These are phyloP conservation scores for Grammomys surdaster DNA, from an alignment of 2,113 vertebrate genomes.

Conservation along the genomic window DNA sequence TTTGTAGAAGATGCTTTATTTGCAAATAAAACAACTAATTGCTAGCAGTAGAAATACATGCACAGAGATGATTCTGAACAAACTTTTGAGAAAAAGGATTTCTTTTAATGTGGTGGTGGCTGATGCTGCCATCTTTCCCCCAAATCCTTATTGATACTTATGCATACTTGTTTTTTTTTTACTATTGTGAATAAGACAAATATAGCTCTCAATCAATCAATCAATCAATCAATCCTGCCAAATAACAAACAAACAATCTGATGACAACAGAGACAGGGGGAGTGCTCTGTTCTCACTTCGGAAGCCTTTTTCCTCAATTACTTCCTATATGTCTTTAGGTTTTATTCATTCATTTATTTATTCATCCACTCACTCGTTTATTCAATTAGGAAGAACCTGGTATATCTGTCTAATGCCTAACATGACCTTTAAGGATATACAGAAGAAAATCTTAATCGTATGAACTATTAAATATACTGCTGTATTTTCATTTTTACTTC, in stretches of 20 bases:
- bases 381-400: neutral
- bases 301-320: neutral
- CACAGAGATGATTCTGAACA: constrained; percentile 59
- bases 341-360: constrained; percentile 39
- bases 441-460: neutral
- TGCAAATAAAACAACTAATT: constrained; percentile 84
- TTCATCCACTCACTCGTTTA: neutral
- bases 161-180: neutral
- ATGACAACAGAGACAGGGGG: neutral
- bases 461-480: neutral
- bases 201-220: neutral
- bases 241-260: neutral
- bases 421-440: neutral
- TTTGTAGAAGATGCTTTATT: constrained; percentile 83
- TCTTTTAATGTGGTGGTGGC: constrained; percentile 36
- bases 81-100: constrained; percentile 68
- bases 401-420: neutral
- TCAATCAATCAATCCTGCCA: neutral
- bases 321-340: constrained; percentile 15
- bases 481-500: constrained; percentile 23
- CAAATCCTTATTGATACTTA: constrained; percentile 32
- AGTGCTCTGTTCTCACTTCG: neutral
- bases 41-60: constrained; percentile 63
- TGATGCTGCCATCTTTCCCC: neutral
- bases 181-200: neutral